These are phyloP conservation scores for Orestias chungarensis DNA, from an alignment of 2,797 vertebrate species.

Conservation along the genomic window DNA sequence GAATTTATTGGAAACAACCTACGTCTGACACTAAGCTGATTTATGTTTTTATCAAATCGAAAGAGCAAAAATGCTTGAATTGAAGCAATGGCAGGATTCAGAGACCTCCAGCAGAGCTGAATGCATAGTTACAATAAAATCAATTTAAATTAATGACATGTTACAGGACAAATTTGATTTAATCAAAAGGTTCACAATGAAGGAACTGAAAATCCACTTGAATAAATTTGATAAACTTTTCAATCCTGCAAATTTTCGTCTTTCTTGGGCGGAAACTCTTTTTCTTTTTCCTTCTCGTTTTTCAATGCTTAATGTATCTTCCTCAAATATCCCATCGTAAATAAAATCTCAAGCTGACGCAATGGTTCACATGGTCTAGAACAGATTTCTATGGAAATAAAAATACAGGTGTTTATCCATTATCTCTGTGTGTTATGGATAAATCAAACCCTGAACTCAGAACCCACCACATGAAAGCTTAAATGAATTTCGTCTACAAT, in stretches of 20 bases:
- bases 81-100: no score
- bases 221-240: background rate
- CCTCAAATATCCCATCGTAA: no score
- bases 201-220: background rate
- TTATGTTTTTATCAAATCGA: conserved; percentile 16
- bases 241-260: background rate
- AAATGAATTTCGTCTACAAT: no score
- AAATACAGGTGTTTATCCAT: no score
- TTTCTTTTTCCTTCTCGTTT: background rate
- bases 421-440: no score
- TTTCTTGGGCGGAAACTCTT: background rate
- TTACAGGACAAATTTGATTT: background rate
- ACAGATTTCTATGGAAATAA: no score
- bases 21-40: conserved; percentile 6
- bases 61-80: conserved; percentile 8
- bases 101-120: background rate
- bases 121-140: background rate
- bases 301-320: background rate
- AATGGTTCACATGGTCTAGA: no score
- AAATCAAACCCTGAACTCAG: no score
- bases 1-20: conserved; percentile 2
- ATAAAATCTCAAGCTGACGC: no score
- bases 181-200: background rate
- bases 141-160: background rate
- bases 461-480: no score